Percentiles rank a stretch among this genome's conserved stretches.
These are phyloP conservation scores for Corythaeola cristata DNA, from an alignment of 2,113 vertebrate genomes.

Conservation along the genomic window DNA sequence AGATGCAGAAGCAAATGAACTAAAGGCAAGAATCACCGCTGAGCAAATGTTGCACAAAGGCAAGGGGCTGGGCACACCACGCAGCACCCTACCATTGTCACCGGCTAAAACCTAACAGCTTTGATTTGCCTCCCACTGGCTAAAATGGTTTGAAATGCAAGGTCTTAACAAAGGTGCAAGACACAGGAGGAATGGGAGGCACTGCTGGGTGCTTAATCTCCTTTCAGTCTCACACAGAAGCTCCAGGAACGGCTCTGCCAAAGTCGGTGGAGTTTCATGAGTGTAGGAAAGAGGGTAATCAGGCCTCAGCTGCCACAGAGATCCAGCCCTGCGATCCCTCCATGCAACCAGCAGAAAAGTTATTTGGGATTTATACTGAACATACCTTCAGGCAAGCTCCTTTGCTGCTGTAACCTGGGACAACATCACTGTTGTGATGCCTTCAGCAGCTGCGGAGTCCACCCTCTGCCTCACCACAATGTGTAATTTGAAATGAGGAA, in stretches of 20 bases:
- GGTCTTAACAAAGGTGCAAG: slow-evolving; percentile 68
- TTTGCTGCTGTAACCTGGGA: background rate
- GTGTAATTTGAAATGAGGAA: background rate
- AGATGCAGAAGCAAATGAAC: slow-evolving; percentile 55
- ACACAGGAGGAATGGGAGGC: slow-evolving; percentile 49
- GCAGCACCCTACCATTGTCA: slow-evolving; percentile 59
- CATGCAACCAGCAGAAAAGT: background rate
- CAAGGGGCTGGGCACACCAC: slow-evolving; percentile 40
- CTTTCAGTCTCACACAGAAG: slow-evolving; percentile 54
- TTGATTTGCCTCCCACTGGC: slow-evolving; percentile 62
- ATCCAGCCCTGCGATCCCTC: background rate
- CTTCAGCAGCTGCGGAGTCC: background rate
- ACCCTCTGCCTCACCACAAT: rapidly evolving
- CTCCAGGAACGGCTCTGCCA: slow-evolving; percentile 21
- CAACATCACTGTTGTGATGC: background rate
- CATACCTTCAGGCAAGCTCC: background rate
- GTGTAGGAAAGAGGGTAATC: slow-evolving; percentile 18
- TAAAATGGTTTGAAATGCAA: slow-evolving; percentile 67
- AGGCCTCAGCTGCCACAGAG: background rate
- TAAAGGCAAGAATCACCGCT: slow-evolving; percentile 36
- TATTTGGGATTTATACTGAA: background rate
- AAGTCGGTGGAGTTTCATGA: background rate
- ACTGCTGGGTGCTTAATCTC: slow-evolving; percentile 66
- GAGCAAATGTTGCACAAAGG: slow-evolving; percentile 1
- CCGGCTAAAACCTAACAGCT: slow-evolving; percentile 58